phyloP scores from a whole-genome alignment of 1,140 invertebrate genomes.

The Drosophila prosaltans region DNA sequence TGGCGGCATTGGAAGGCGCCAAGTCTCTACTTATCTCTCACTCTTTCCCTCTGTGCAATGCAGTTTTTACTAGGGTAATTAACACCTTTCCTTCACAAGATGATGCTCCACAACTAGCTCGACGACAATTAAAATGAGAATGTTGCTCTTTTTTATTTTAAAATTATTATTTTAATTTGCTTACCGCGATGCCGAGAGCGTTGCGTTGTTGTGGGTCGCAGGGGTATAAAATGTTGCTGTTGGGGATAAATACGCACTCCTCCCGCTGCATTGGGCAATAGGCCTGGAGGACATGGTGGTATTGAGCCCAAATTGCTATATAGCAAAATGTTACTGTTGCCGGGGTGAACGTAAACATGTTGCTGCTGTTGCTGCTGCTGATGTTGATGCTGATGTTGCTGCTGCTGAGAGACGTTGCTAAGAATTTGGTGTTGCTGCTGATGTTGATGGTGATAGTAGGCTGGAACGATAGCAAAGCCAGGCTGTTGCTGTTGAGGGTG shows the following conservation, averaged over 20 bases:
- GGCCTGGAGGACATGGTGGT: slow-evolving; percentile 72
- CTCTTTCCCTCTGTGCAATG: slow-evolving; percentile 33
- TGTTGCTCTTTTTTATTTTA: slow-evolving; percentile 20
- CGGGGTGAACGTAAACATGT: slow-evolving; percentile 68
- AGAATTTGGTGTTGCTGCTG: slow-evolving; percentile 62
- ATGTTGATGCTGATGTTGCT: slow-evolving; percentile 58
- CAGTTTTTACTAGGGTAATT: slow-evolving; percentile 76
- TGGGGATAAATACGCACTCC: slow-evolving; percentile 65
- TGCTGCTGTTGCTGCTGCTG: slow-evolving; percentile 64
- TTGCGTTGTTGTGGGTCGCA: slow-evolving; percentile 64
- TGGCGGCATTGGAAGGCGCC: slow-evolving; percentile 56
- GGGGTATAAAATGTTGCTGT: slow-evolving; percentile 71
- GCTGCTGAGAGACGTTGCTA: slow-evolving; percentile 61
- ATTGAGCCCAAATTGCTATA: slow-evolving; percentile 74
- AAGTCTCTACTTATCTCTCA: slow-evolving; percentile 4
- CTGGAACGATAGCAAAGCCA: slow-evolving; percentile 47
- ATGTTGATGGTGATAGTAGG: slow-evolving; percentile 62
- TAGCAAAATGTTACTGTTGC: slow-evolving; percentile 69
- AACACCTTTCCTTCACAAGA: slow-evolving; percentile 55
- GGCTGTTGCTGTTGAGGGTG: slow-evolving; percentile 39
- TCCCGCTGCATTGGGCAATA: slow-evolving; percentile 41
- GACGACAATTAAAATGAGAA: slow-evolving; percentile 58
- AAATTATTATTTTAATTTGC: slow-evolving; percentile 22
- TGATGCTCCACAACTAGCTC: background rate
- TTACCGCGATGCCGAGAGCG: slow-evolving; percentile 70